Evolutionary conservation across 2,113 vertebrate species (phyloP), one percentile per base, ranked within the genome.

Genomic region (Caranx melampygus): DNA sequence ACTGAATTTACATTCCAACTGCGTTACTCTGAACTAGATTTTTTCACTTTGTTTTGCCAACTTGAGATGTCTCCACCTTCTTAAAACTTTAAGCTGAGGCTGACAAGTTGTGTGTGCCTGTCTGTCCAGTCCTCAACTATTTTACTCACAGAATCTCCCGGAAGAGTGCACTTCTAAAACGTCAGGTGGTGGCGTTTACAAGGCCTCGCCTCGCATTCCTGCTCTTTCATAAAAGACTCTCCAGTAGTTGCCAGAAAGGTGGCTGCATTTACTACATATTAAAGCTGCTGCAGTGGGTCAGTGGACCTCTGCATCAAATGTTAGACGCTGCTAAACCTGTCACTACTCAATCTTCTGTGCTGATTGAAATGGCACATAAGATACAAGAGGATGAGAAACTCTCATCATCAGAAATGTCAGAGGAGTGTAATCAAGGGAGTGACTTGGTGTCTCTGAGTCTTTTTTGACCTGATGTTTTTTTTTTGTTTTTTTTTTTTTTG

Each of bases 151-250:
- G 75, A 77, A 60, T 79, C 70, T 79, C 67, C 77, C 49, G 58
- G 82, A 91, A 84, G 84, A 65, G 80, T 55, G 54, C 9, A 40
- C 78, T 79, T 86, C 88, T 91, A 88, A 84, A 88, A 64, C 69
- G 87, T 91, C 85, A 88, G 89, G 84, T 87, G 83, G 79, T 79
- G 26, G 66, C 54, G 2, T 91, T 93, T 93, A 91, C 85, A 51
- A 89, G 86, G 65, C 80, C 65, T 81, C 33, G 37, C 69, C 83
- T 86, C 49, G 10, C 89, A 91, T 91, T 92, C 90, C 85, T 88
- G 83, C 78, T 84, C 85, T 31, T 80, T 83, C 85, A 84, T 90
- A 90, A 93, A 90, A 86, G 61, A 64, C 44, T 79, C 71, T 83
- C 73, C 74, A 75, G 64, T 85, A 61, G 81, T 49, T 78, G 74